Evolutionary conservation across 2,113 vertebrate genomes (phyloP), one percentile per base, ranked within the genome.

Genomic region (Datnioides undecimradiatus): DNA sequence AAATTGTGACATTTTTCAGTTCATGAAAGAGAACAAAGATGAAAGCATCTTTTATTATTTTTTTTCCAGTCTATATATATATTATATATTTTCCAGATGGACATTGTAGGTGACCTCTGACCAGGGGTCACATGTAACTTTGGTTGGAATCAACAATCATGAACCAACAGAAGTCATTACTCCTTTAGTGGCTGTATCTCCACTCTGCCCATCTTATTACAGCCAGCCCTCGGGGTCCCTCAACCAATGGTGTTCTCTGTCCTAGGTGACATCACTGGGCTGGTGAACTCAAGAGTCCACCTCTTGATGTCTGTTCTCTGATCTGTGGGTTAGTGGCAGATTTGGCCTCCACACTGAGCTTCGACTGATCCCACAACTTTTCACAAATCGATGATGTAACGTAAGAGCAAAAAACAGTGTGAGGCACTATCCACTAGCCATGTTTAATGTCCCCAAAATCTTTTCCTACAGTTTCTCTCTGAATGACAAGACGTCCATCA

Each of bases 281-380:
- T 78, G 73, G 29, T 75, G 73, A 78, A 54, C 70, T 81, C 69
- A 51, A 76, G 60, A 34, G 69, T 62, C 76, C 65, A 70, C 81
- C 80, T 79, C 57, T 64, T 75, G 29, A 71, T 72, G 66, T 73
- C 66, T 86, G 75, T 23, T 62, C 67, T 69, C 65, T 83, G 79
- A 77, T 38, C 67, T 76, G 27, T 40, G 77, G 62, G 68, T 70
- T 60, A 41, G 65, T 69, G 74, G 59, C 58, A 83, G 66, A 45
- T 74, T 73, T 84, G 74, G 62, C 72, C 68, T 83, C 23, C 68
- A 58, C 45, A 74, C 27, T 78, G 49, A 80, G 51, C 63, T 59
- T 40, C 67, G n/a, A 38, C 51, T 79, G 79, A 83, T 79, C 78
- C 74, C 83, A 60, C 41, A 59, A 51, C 49, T 73, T 87, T 87